A percentile compares a stretch with the other conserved stretches of the same genome.
Evolutionary conservation across 2,797 vertebrate species (phyloP).

Genomic region (Ataeniobius toweri): DNA sequence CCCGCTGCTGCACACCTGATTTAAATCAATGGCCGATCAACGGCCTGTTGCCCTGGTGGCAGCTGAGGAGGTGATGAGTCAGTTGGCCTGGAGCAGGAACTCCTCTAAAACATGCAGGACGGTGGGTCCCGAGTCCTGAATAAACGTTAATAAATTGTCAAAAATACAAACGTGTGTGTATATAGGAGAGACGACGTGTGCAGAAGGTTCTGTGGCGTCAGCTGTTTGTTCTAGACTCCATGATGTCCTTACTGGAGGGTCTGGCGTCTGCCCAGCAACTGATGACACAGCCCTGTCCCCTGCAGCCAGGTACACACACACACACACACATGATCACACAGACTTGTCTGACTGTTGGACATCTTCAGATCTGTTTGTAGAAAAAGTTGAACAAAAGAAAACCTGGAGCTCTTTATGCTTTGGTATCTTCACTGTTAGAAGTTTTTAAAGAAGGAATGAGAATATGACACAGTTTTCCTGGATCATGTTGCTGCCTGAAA

Average conservation of each 20-base stretch:
- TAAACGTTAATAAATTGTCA: too few relatives aligned
- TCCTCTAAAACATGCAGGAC: too few relatives aligned
- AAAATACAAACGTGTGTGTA: not conserved
- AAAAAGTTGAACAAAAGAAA: too few relatives aligned
- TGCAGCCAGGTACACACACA: constrained; percentile 58
- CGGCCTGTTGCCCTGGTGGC: too few relatives aligned
- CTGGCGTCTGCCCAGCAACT: constrained; percentile 69
- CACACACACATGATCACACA: constrained; percentile 3
- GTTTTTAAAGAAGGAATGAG: too few relatives aligned
- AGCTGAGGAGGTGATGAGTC: too few relatives aligned
- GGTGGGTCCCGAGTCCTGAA: too few relatives aligned
- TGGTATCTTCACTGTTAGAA: not conserved
- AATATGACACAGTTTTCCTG: not conserved
- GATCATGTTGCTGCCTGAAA: not conserved
- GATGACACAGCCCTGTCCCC: constrained; percentile 54
- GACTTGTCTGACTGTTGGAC: not conserved
- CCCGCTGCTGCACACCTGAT: too few relatives aligned
- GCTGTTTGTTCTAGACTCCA: constrained; percentile 76
- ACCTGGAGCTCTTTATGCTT: too few relatives aligned
- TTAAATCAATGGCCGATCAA: too few relatives aligned
- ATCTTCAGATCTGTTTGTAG: too few relatives aligned
- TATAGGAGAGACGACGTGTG: constrained; percentile 75
- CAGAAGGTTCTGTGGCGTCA: constrained; percentile 79
- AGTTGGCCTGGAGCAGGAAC: too few relatives aligned
- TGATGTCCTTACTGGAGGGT: constrained; percentile 71